A percentile compares a stretch with the other conserved stretches of the same genome.
Conservation (phyloP, 2,888 invertebrate genomes). For the Leptopterna dolabrata region DNA sequence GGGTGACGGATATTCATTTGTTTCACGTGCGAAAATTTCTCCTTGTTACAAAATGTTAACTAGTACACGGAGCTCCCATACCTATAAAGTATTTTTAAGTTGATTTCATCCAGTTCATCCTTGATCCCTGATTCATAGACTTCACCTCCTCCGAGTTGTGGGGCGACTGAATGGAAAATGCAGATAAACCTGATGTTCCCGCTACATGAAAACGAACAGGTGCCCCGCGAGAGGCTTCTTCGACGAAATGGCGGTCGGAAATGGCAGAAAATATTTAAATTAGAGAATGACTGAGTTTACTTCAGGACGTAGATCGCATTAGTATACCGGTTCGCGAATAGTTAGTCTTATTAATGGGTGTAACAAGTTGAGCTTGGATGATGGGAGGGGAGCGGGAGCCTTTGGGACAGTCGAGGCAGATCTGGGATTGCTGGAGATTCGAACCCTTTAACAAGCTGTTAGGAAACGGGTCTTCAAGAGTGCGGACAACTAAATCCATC, state of each 20-base stretch:
- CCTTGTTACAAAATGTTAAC: too few species aligned
- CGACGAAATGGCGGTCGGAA: background rate
- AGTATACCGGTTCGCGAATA: background rate
- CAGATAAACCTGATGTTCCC: background rate
- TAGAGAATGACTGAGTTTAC: background rate
- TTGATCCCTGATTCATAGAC: background rate
- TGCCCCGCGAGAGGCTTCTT: background rate
- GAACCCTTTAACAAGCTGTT: background rate
- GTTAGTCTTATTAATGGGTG: conserved; percentile 20
- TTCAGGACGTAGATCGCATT: background rate
- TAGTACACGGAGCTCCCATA: too few species aligned
- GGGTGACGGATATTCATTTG: too few species aligned
- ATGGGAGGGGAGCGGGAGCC: background rate
- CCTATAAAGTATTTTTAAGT: background rate
- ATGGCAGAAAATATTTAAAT: conserved; percentile 7
- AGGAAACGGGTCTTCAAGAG: background rate
- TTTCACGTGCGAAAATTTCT: too few species aligned
- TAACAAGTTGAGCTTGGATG: conserved; percentile 14
- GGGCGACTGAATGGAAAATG: background rate
- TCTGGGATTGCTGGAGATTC: background rate
- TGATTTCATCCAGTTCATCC: background rate
- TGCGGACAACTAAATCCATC: background rate
- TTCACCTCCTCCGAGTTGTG: too few species aligned
- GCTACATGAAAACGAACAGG: conserved; percentile 11
- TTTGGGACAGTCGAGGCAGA: background rate